Percentiles rank a stretch among this genome's conserved stretches.
Conservation (phyloP, 2,888 invertebrate genomes). For the Diarsia dahlii region DNA sequence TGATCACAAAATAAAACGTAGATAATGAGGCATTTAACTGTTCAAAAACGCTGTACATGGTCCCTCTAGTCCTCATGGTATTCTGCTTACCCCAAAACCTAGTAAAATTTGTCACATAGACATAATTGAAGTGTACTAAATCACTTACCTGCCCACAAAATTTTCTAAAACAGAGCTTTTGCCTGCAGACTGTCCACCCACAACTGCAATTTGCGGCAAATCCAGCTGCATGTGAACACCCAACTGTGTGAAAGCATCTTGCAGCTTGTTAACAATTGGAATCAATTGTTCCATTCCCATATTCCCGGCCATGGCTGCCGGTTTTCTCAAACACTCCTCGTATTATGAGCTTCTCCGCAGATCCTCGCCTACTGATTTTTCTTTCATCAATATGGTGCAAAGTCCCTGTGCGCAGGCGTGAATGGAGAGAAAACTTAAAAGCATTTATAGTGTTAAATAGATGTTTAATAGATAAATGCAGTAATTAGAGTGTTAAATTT, state of each 20-base stretch:
- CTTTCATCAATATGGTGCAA: conserved; percentile 87
- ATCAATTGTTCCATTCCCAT: conserved; percentile 99
- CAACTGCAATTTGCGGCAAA: conserved; percentile 99
- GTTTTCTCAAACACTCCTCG: conserved; percentile 83
- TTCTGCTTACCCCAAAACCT: conserved; percentile 8
- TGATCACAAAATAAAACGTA: not conserved
- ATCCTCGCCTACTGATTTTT: conserved; percentile 88
- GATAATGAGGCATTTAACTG: too few relatives aligned
- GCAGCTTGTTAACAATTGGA: conserved; percentile 99
- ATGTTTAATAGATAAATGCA: too few relatives aligned
- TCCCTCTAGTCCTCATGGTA: not conserved
- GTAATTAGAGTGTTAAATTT: not conserved
- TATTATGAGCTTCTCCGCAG: conserved; percentile 88
- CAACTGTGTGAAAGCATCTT: conserved; percentile 99
- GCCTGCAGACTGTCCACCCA: conserved; percentile 99
- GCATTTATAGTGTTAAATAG: too few relatives aligned
- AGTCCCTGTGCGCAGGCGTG: conserved; percentile 83
- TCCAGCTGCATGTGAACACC: conserved; percentile 99
- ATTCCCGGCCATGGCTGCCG: conserved; percentile 93
- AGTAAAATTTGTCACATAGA: conserved; percentile 9
- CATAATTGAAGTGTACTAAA: not conserved
- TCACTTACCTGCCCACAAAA: conserved; percentile 98
- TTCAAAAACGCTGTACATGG: not conserved
- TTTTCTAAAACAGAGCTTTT: conserved; percentile 99
- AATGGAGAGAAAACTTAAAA: conserved; percentile 65